Evolutionary conservation across 2,888 invertebrate species (phyloP), one percentile per base, ranked within the genome.

Genomic region (Machimus atricapillus): DNA sequence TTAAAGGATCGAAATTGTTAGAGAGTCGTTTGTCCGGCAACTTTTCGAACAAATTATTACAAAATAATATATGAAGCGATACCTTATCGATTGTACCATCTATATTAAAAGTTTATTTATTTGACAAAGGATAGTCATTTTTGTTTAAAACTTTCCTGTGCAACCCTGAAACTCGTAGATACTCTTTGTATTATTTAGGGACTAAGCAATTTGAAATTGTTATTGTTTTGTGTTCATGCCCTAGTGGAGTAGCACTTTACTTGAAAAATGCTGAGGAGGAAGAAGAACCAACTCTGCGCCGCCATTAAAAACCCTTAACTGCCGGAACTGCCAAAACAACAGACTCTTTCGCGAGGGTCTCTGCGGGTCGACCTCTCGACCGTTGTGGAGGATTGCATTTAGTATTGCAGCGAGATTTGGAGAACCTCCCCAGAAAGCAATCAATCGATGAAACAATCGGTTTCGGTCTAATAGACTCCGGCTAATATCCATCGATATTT

Each of bases 361-460:
- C 52, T 52, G n/a, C 27, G 27, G 23, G 66, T 9, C 19, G 27
- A 23, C 12, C 27, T 66, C 2, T 31, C 16, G 37, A 23, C 31
- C 2, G 23, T n/a, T 23, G 16, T 34, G 14, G 52, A 79, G 16
- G 52, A 19, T 23, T 79, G 31, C 16, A 52, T 56, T 79, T 27
- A 27, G 16, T 31, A 52, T 31, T 52, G 52, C 23, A 52, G 27
- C 4, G 66, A 27, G 27, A 27, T 66, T 66, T 27, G 9, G 23
- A 66, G 66, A 27, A 66, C 34, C 34, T n/a, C 27, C 23, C 78
- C 79, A 52, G 46, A 58, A 40, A 85, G 85, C 74, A 85, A 85
- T 85, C 85, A 74, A 85, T 85, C 85, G 74, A 73, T 74, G 74
- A 85, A 83, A 74, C 85, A 85, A 85, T 85, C 52, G 43, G 85